Evolutionary conservation across 2,888 invertebrate species (phyloP).

Genomic region (Acheta domesticus): DNA sequence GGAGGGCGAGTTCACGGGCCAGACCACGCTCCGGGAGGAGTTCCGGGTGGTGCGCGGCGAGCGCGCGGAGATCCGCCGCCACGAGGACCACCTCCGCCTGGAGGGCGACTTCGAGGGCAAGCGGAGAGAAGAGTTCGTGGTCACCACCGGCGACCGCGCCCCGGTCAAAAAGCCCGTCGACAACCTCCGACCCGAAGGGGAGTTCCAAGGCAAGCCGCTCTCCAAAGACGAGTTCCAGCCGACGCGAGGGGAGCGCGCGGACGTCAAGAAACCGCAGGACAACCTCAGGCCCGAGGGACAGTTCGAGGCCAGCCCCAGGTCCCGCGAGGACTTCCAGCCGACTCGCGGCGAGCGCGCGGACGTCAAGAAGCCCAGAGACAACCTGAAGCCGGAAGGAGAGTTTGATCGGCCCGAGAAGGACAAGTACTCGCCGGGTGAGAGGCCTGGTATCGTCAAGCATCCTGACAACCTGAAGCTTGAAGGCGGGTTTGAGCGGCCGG

Average conservation of each 20-base stretch:
- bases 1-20: constrained; percentile 46
- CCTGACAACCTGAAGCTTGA: constrained; percentile 50
- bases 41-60: constrained; percentile 50
- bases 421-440: constrained; percentile 45
- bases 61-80: constrained; percentile 57
- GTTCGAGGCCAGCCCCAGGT: constrained; percentile 50
- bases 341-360: constrained; percentile 40
- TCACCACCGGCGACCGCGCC: constrained; percentile 30
- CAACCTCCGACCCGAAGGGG: constrained; percentile 53
- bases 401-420: constrained; percentile 45
- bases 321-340: constrained; percentile 46
- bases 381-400: constrained; percentile 41
- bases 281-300: constrained; percentile 53
- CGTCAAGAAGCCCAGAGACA: constrained; percentile 39
- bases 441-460: constrained; percentile 45
- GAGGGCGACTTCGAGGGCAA: constrained; percentile 42
- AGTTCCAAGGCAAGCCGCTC: constrained; percentile 51
- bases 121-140: constrained; percentile 21
- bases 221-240: constrained; percentile 46
- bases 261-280: constrained; percentile 39
- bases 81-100: constrained; percentile 57
- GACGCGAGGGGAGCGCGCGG: constrained; percentile 40
- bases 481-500: constrained; percentile 51
- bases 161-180: constrained; percentile 44
- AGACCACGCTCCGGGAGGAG: constrained; percentile 39